Evolutionary conservation across 1,140 invertebrate genomes (phyloP).

Genomic region (Cherax destructor): DNA sequence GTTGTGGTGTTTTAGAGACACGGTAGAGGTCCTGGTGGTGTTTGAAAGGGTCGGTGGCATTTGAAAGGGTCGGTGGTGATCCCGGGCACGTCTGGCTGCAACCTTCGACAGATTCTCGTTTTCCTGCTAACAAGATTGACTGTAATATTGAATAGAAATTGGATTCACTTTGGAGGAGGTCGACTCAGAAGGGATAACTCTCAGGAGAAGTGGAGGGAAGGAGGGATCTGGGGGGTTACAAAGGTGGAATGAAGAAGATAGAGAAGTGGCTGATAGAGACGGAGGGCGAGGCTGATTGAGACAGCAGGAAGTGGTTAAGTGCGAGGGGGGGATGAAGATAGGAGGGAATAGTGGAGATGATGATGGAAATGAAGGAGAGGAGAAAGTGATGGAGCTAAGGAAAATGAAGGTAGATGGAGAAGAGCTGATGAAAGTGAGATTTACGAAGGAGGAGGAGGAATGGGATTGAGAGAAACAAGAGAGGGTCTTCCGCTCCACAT

Average conservation of each 20-base stretch:
- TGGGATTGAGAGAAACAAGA: too few relatives aligned
- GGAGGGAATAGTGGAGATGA: background rate
- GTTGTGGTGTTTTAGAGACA: too few relatives aligned
- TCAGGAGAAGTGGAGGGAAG: background rate
- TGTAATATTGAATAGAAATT: slow-evolving; percentile 45
- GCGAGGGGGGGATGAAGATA: too few relatives aligned
- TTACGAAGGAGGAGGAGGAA: too few relatives aligned
- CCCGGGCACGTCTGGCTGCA: background rate
- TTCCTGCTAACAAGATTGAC: slow-evolving; percentile 32
- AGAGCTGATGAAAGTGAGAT: too few relatives aligned
- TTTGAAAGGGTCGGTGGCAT: background rate
- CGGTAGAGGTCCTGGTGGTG: too few relatives aligned
- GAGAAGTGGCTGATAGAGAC: background rate
- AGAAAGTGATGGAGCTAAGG: too few relatives aligned
- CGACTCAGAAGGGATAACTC: slow-evolving; percentile 8
- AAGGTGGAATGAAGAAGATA: background rate
- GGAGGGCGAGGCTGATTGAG: background rate
- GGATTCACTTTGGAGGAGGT: slow-evolving; percentile 32
- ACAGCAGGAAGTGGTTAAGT: too few relatives aligned
- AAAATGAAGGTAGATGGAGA: too few relatives aligned
- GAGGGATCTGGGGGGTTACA: background rate
- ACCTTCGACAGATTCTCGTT: slow-evolving; percentile 2
- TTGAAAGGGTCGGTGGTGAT: background rate
- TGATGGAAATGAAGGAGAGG: background rate
- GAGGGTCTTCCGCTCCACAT: too few relatives aligned